A percentile compares a stretch with the other conserved stretches of the same genome.
phyloP scores from a whole-genome alignment of 2,797 vertebrate genomes.

The Enteromius trimaculatus region DNA sequence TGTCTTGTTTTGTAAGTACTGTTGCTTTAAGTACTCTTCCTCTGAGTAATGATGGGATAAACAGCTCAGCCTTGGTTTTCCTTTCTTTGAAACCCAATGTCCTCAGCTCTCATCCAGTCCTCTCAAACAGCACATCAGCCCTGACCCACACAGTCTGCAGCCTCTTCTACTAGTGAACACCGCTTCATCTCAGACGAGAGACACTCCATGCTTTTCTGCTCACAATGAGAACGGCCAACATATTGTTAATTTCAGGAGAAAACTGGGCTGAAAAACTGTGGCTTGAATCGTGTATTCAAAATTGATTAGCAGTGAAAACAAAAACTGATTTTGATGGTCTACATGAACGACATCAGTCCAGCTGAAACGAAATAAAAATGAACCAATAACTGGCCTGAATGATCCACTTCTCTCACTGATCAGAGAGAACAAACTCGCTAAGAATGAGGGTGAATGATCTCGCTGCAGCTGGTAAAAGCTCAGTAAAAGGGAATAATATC shows the following conservation, averaged over 20 bases:
- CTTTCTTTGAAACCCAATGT: constrained; percentile 28
- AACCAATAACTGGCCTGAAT: constrained; percentile 5
- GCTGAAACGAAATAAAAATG: not conserved
- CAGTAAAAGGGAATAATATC: not conserved
- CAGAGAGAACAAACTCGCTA: not conserved
- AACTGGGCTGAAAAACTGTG: not conserved
- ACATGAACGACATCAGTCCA: not conserved
- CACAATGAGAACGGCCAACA: not conserved
- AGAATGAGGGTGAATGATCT: not conserved
- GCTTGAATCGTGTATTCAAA: not conserved
- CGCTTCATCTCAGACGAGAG: constrained; percentile 11
- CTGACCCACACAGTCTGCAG: constrained; percentile 46
- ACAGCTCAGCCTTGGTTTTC: constrained; percentile 53
- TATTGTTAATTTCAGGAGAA: not conserved
- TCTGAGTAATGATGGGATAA: constrained; percentile 65
- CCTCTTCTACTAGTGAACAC: constrained; percentile 16
- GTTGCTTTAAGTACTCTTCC: constrained; percentile 37
- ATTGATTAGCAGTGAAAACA: not conserved
- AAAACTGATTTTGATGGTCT: not conserved
- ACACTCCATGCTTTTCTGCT: not conserved
- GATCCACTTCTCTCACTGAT: not conserved
- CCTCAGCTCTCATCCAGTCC: constrained; percentile 47
- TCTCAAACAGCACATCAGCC: constrained; percentile 7
- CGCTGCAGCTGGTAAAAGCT: not conserved
- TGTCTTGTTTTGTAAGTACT: constrained; percentile 17